These are phyloP conservation scores for Physocephala rufipes DNA, from an alignment of 2,888 invertebrate species.

Conservation along the genomic window DNA sequence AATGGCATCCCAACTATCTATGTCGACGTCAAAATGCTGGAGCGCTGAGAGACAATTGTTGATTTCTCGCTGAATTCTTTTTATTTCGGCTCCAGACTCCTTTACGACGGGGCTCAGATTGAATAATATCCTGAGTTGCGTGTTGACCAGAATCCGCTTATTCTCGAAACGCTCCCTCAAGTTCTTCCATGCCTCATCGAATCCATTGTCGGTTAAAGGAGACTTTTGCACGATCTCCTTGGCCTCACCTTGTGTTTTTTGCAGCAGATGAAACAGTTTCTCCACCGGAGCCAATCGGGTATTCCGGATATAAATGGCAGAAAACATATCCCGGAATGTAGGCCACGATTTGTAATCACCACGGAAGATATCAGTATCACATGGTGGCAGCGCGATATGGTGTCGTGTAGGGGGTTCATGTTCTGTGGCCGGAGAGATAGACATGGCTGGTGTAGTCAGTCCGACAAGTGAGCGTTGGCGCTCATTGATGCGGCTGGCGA, in stretches of 20 bases:
- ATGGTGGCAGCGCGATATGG: neutral
- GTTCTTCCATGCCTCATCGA: constrained; percentile 1
- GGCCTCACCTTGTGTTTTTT: neutral
- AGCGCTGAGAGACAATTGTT: neutral
- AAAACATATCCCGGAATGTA: neutral
- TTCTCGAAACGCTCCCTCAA: constrained; percentile 9
- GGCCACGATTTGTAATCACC: too few species aligned
- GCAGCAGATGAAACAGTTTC: neutral
- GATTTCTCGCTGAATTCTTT: constrained; percentile 6
- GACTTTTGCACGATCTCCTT: neutral
- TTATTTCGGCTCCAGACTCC: neutral
- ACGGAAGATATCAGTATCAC: neutral
- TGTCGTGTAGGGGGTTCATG: too few species aligned
- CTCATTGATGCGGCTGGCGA: neutral
- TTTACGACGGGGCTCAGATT: too few species aligned
- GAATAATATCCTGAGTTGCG: neutral
- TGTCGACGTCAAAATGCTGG: neutral
- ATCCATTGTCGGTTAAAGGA: neutral
- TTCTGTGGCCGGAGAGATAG: too few species aligned
- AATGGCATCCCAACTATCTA: neutral
- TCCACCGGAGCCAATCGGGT: neutral
- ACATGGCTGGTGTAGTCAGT: too few species aligned
- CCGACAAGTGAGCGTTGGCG: constrained; percentile 3
- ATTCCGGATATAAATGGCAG: neutral
- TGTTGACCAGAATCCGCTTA: neutral